Percentiles rank a stretch among this genome's conserved stretches.
phyloP scores from a whole-genome alignment of 2,888 invertebrate genomes.

The Thymelicus lineola region DNA sequence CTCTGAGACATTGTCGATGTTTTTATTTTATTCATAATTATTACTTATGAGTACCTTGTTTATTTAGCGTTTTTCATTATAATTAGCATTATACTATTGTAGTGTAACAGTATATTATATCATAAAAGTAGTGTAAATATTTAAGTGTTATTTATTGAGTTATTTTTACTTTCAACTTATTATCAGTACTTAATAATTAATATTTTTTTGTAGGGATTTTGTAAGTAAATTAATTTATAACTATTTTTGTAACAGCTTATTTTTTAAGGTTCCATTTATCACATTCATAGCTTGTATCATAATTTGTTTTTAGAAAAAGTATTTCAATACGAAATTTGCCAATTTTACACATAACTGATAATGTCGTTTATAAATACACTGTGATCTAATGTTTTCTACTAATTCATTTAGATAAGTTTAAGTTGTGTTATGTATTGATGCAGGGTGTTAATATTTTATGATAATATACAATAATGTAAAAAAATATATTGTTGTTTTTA shows the following conservation, averaged over 20 bases:
- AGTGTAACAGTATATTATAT: neutral
- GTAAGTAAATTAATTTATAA: neutral
- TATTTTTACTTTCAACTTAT: slow-evolving; percentile 22
- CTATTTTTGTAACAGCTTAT: slow-evolving; percentile 1
- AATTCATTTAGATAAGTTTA: slow-evolving; percentile 24
- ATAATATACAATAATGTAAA: slow-evolving; percentile 4
- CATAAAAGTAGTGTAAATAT: slow-evolving; percentile 25
- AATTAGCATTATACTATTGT: neutral
- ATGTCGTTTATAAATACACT: slow-evolving; percentile 8
- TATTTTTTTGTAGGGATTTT: slow-evolving; percentile 9
- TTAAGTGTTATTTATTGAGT: slow-evolving; percentile 29
- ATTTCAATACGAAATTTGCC: neutral
- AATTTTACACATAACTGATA: slow-evolving; percentile 1
- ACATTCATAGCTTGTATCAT: neutral
- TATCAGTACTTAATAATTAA: slow-evolving; percentile 26
- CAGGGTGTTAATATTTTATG: slow-evolving; percentile 12
- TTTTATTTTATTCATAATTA: too few relatives aligned
- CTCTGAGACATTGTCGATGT: too few relatives aligned
- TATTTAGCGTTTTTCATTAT: neutral
- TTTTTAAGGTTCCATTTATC: slow-evolving; percentile 1
- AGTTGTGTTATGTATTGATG: neutral
- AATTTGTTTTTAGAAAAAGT: neutral
- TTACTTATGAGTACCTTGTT: neutral
- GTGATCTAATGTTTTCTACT: slow-evolving; percentile 15
- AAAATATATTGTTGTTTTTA: too few relatives aligned